Conservation (phyloP, 2,113 vertebrate species). For the Rhineura floridana region DNA sequence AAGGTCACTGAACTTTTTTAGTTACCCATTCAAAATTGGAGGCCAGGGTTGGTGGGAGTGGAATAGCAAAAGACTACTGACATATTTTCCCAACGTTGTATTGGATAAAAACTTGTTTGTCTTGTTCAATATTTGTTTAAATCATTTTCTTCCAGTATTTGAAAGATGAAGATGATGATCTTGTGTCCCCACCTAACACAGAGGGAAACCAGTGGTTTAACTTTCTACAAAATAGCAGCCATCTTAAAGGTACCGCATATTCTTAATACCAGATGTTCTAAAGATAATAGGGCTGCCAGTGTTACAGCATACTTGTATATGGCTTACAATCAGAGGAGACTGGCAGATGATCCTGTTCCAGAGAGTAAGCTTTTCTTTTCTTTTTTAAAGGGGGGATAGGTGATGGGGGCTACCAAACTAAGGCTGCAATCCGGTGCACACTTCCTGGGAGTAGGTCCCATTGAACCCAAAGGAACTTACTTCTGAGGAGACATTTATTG, state of each 20-base stretch:
- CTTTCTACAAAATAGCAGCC: slow-evolving; percentile 88
- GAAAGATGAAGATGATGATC: slow-evolving; percentile 97
- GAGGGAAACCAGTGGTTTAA: slow-evolving; percentile 96
- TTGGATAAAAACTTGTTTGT: neutral
- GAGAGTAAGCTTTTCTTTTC: too few relatives aligned
- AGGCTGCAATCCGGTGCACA: too few relatives aligned
- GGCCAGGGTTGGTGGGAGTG: neutral
- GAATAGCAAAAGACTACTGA: neutral
- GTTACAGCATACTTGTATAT: neutral
- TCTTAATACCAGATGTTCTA: neutral
- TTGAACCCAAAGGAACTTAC: too few relatives aligned
- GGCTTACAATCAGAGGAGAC: rapidly evolving
- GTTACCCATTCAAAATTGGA: neutral
- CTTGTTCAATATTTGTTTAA: neutral
- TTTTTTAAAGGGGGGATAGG: too few relatives aligned
- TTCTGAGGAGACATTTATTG: too few relatives aligned
- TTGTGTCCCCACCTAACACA: slow-evolving; percentile 93
- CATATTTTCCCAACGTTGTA: rapidly evolving
- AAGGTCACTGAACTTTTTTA: neutral
- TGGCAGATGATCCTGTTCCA: neutral
- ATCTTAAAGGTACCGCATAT: slow-evolving; percentile 84
- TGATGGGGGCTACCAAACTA: too few relatives aligned
- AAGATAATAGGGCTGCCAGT: neutral
- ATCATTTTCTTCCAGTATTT: slow-evolving; percentile 83
- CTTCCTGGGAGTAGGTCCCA: too few relatives aligned